Conservation (phyloP, 2,113 vertebrate species). For the Pseudorectes ferrugineus region DNA sequence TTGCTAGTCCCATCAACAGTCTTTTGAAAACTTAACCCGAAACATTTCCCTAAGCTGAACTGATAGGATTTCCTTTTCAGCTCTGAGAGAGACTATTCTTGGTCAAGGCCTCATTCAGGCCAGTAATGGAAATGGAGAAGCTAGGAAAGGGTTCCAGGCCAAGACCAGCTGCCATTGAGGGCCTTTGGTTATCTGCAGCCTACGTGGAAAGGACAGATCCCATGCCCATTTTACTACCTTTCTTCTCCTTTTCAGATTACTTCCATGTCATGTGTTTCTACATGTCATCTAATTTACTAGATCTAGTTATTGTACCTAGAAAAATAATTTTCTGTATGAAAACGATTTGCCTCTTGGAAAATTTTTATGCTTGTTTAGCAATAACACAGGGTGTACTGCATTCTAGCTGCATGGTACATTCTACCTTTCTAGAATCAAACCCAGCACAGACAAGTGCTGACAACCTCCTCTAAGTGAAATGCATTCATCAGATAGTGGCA, state of each 20-base stretch:
- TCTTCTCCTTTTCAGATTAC: background rate
- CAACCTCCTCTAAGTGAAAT: background rate
- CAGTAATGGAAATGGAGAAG: background rate
- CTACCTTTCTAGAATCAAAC: background rate
- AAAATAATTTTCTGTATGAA: background rate
- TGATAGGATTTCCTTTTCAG: background rate
- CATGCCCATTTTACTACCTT: background rate
- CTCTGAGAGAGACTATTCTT: background rate
- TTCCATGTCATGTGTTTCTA: background rate
- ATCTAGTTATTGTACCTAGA: background rate
- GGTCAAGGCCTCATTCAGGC: background rate
- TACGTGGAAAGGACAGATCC: background rate
- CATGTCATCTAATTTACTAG: background rate
- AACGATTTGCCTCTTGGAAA: accelerated
- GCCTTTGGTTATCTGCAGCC: background rate
- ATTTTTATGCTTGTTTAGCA: background rate
- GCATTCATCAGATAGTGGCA: background rate
- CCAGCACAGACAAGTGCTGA: background rate
- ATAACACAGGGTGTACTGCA: background rate
- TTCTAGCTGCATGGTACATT: background rate
- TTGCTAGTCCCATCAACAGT: background rate
- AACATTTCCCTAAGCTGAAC: background rate
- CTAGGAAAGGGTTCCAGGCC: background rate
- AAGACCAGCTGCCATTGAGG: background rate
- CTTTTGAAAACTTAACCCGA: background rate